Percentiles rank a stretch among this genome's conserved stretches.
These are phyloP conservation scores for Scaeva pyrastri DNA, from an alignment of 2,888 invertebrate species.

Conservation along the genomic window DNA sequence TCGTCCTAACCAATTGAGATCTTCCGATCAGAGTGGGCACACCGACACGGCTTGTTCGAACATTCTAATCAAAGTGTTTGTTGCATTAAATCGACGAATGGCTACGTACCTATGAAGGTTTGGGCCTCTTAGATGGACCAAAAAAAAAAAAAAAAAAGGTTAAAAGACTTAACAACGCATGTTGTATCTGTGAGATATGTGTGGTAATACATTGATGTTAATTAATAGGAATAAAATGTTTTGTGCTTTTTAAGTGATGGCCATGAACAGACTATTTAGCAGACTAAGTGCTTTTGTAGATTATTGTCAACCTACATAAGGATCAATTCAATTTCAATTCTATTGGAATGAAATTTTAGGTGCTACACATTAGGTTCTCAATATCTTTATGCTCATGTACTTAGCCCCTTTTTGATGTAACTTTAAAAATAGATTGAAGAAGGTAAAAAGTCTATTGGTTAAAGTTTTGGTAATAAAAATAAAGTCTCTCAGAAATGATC, in stretches of 20 bases:
- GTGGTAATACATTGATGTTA: constrained; percentile 61
- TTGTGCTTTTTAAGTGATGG: background rate
- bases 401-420: no score
- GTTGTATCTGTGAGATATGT: constrained; percentile 47
- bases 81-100: background rate
- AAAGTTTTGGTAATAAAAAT: no score
- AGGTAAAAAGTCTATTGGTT: no score
- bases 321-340: background rate
- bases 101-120: background rate
- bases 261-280: background rate
- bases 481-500: no score
- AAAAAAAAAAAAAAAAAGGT: background rate
- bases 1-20: constrained; percentile 66
- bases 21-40: constrained; percentile 65
- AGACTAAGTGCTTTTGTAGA: constrained; percentile 30
- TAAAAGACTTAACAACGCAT: constrained; percentile 27
- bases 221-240: constrained; percentile 56
- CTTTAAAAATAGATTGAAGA: no score
- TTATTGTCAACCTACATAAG: constrained; percentile 6
- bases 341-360: background rate
- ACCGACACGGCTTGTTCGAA: constrained; percentile 60
- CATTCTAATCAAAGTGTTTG: constrained; percentile 64
- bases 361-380: no score
- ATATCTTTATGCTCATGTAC: no score
- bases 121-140: background rate